A percentile compares a stretch with the other conserved stretches of the same genome.
These are phyloP conservation scores for Oceanites oceanicus DNA, from an alignment of 2,113 vertebrate species.

Conservation along the genomic window DNA sequence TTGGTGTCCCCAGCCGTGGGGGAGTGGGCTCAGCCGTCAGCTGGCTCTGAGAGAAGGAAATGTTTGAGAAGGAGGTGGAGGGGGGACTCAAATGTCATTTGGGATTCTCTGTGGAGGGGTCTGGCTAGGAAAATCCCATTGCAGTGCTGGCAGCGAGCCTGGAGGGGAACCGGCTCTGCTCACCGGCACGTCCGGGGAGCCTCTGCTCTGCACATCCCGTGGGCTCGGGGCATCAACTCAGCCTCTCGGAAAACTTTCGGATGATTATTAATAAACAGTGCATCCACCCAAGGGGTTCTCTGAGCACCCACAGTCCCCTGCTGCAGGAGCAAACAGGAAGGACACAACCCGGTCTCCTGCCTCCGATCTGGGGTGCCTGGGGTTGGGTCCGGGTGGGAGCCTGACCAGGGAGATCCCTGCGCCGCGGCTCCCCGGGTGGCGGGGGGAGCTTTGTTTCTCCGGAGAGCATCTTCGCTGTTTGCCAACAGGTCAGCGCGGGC, in stretches of 20 bases:
- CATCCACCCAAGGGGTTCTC: not conserved
- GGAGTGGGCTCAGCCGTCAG: not conserved
- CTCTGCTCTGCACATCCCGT: not conserved
- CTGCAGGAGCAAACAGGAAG: not conserved
- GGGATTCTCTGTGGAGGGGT: not conserved
- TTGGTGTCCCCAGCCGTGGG: not conserved
- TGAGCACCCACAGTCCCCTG: not conserved
- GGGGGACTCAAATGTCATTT: not conserved
- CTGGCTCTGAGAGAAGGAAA: not conserved
- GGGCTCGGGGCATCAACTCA: not conserved
- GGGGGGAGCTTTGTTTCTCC: not conserved
- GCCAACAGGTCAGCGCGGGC: not conserved
- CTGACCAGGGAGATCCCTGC: not conserved
- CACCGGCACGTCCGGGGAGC: not conserved
- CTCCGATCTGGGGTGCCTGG: not conserved
- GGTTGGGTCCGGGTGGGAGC: not conserved
- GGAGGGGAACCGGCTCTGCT: not conserved
- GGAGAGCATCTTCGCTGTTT: not conserved
- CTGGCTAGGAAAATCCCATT: not conserved
- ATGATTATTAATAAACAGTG: not conserved
- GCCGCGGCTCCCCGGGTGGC: not conserved
- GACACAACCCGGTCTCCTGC: not conserved
- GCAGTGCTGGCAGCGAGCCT: not conserved
- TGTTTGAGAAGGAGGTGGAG: not conserved
- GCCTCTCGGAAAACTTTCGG: conserved; percentile 22